Evolutionary conservation across 1,140 invertebrate genomes (phyloP).

Genomic region (Schlechtendalia chinensis): DNA sequence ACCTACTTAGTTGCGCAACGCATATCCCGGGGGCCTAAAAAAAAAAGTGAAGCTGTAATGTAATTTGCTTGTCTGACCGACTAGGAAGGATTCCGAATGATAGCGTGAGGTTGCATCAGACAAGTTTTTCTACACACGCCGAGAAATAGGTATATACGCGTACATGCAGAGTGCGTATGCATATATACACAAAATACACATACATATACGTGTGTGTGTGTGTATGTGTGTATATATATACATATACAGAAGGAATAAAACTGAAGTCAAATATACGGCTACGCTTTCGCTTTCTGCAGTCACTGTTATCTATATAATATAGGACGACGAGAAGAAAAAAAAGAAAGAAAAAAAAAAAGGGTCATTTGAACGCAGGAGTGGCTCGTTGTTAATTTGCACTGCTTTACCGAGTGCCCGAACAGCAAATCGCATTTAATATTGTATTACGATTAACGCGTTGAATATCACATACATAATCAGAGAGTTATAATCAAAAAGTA

Average conservation of each 20-base stretch:
- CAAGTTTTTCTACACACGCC: constrained; percentile 28
- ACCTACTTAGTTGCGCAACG: constrained; percentile 49
- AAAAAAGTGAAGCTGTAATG: constrained; percentile 43
- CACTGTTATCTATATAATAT: neutral
- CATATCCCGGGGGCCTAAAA: constrained; percentile 17
- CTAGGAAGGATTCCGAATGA: constrained; percentile 46
- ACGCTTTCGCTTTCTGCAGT: constrained; percentile 39
- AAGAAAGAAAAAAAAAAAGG: constrained; percentile 2
- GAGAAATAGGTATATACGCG: neutral
- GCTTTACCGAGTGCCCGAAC: neutral
- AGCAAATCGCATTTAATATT: neutral
- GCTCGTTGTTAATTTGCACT: neutral
- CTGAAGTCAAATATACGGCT: constrained; percentile 24
- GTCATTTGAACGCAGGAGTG: constrained; percentile 29
- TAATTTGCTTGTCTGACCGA: constrained; percentile 48
- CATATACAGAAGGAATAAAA: constrained; percentile 19
- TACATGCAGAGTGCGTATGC: neutral
- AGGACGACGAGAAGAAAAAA: neutral
- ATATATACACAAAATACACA: no score
- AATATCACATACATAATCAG: neutral
- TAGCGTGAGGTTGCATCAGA: constrained; percentile 44
- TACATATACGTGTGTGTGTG: neutral
- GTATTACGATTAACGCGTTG: neutral
- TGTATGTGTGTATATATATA: no score
- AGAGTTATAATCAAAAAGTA: constrained; percentile 13